phyloP scores from a whole-genome alignment of 2,797 vertebrate genomes.

The Phoxinus dragarum region DNA sequence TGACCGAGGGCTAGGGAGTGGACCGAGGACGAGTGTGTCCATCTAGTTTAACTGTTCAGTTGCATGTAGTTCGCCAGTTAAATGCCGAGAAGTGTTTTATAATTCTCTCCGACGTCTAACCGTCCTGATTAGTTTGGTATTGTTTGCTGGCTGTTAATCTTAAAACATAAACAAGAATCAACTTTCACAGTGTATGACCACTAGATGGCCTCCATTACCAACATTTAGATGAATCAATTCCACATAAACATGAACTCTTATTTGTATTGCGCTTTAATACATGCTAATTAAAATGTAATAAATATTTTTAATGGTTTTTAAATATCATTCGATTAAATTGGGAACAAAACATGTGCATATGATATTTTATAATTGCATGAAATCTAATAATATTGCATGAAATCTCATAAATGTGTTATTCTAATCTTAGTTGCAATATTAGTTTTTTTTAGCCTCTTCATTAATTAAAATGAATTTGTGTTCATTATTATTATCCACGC shows the following conservation, averaged over 20 bases:
- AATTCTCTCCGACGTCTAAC: neutral
- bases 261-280: neutral
- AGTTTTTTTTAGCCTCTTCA: neutral
- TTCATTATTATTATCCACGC: neutral
- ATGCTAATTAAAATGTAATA: neutral
- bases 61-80: neutral
- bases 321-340: neutral
- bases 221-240: conserved; percentile 10
- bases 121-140: conserved; percentile 4
- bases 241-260: neutral
- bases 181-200: conserved; percentile 59
- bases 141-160: conserved; percentile 32
- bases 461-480: neutral
- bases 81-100: neutral
- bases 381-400: conserved; percentile 13
- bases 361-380: neutral
- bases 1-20: neutral
- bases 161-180: conserved; percentile 8
- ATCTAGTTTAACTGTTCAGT: conserved; percentile 1
- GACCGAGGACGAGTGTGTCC: neutral
- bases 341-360: neutral
- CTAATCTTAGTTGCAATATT: neutral
- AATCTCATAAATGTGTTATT: neutral
- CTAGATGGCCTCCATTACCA: conserved; percentile 73
- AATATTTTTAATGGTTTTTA: neutral